These are phyloP conservation scores for Otocyon megalotis DNA, from an alignment of 2,113 vertebrate genomes.

Conservation along the genomic window DNA sequence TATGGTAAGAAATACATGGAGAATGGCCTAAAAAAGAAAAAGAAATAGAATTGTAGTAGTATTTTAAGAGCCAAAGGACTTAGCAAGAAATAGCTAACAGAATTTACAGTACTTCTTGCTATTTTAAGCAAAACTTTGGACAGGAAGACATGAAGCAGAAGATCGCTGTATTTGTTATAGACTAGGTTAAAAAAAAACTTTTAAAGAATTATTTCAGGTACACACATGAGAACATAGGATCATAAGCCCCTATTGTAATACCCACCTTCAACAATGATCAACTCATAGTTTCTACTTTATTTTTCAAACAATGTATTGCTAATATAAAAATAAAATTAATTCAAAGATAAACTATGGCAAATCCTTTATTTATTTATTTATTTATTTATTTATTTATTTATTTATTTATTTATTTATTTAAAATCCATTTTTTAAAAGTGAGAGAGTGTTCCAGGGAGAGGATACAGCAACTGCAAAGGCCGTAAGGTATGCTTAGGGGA, in stretches of 20 bases:
- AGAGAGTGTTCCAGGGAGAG: neutral
- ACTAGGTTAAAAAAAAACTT: neutral
- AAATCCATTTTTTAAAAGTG: neutral
- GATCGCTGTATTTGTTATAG: neutral
- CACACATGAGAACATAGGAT: neutral
- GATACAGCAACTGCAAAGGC: neutral
- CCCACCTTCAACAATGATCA: neutral
- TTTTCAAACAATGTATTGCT: neutral
- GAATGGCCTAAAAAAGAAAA: neutral
- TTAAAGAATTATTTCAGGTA: neutral
- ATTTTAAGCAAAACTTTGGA: neutral
- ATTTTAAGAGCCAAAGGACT: neutral
- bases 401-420: no score
- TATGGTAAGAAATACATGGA: neutral
- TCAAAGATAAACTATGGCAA: neutral
- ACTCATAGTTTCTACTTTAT: neutral
- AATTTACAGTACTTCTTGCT: neutral
- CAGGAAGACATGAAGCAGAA: neutral
- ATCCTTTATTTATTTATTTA: neutral
- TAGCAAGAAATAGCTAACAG: neutral
- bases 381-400: no score
- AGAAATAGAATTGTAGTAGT: neutral
- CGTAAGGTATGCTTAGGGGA: neutral
- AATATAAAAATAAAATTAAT: neutral
- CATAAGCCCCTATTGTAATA: neutral